These are phyloP conservation scores for Dipodomys spectabilis DNA, from an alignment of 2,113 vertebrate species.

Conservation along the genomic window DNA sequence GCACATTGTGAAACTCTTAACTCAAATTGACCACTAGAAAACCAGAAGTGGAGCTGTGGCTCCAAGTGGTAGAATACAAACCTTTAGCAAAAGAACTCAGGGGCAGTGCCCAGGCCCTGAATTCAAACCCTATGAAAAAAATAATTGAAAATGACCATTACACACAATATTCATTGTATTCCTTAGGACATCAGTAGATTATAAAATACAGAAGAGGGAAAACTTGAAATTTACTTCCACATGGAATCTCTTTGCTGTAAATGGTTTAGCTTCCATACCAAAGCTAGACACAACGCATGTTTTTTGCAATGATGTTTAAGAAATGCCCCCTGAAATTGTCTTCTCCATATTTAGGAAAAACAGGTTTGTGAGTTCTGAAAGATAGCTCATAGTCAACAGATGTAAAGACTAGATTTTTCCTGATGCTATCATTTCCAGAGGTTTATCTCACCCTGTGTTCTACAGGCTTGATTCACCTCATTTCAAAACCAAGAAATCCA, in stretches of 20 bases:
- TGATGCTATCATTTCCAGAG: not conserved
- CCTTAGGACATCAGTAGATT: not conserved
- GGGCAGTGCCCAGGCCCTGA: no score
- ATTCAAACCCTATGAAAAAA: not conserved
- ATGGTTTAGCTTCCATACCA: not conserved
- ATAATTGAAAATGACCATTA: not conserved
- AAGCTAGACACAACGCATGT: not conserved
- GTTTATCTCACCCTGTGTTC: not conserved
- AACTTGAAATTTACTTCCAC: not conserved
- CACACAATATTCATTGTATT: not conserved
- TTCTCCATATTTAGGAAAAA: not conserved
- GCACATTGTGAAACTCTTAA: no score
- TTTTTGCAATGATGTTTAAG: not conserved
- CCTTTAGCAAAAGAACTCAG: no score
- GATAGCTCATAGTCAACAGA: not conserved
- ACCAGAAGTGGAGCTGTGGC: no score
- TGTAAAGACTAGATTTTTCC: not conserved
- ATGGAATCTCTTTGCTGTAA: not conserved
- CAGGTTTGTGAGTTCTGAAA: not conserved
- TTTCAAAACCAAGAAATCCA: not conserved
- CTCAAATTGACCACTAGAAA: no score
- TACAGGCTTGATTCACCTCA: not conserved
- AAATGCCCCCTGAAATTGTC: not conserved
- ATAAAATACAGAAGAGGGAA: not conserved
- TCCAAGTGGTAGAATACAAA: no score